Percentiles rank a stretch among this genome's conserved stretches.
These are phyloP conservation scores for Microplitis mediator DNA, from an alignment of 1,140 invertebrate species.

Conservation along the genomic window DNA sequence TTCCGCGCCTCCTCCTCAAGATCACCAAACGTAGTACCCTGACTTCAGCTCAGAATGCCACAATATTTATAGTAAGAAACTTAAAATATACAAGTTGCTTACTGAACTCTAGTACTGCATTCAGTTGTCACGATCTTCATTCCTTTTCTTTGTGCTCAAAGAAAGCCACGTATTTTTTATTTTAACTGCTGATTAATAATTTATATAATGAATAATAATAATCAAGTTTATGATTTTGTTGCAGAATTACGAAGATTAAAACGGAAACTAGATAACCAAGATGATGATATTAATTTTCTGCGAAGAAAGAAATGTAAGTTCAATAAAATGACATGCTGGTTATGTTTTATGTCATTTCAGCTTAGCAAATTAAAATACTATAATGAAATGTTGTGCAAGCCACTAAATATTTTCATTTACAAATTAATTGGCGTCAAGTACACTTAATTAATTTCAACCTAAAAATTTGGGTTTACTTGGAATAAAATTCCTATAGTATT, in stretches of 20 bases:
- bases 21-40: background rate
- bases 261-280: background rate
- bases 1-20: conserved; percentile 5
- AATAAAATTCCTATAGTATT: background rate
- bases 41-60: background rate
- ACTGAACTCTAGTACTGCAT: too few species aligned
- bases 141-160: too few species aligned
- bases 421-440: background rate
- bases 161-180: too few species aligned
- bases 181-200: background rate
- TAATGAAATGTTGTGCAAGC: conserved; percentile 2
- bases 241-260: conserved; percentile 1
- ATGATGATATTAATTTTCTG: background rate
- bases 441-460: background rate
- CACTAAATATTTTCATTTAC: background rate
- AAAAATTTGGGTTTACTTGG: background rate
- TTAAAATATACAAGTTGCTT: too few species aligned
- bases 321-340: background rate
- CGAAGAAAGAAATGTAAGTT: background rate
- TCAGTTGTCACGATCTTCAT: too few species aligned
- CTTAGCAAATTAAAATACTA: background rate
- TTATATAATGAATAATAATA: conserved; percentile 3
- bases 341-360: background rate
- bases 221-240: background rate
- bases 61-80: too few species aligned